phyloP scores from a whole-genome alignment of 2,113 vertebrate species.

The Callithrix jacchus region DNA sequence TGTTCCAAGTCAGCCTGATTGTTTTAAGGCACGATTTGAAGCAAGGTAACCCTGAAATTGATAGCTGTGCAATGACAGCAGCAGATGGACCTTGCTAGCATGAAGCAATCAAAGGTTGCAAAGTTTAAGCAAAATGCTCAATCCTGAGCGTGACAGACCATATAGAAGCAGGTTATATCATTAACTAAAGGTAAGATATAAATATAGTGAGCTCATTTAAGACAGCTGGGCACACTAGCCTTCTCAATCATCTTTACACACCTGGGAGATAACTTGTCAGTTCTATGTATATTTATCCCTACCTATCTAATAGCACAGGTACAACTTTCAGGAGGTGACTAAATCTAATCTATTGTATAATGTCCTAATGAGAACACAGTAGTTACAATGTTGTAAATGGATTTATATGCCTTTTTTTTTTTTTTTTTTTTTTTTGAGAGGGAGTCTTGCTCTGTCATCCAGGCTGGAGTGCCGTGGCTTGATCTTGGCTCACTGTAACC shows the following conservation, averaged over 20 bases:
- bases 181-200: conserved; percentile 56
- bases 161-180: conserved; percentile 41
- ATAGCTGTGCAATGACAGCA: conserved; percentile 54
- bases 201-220: conserved; percentile 3
- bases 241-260: neutral
- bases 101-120: conserved; percentile 51
- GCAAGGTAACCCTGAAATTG: neutral
- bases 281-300: neutral
- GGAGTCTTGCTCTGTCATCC: too few relatives aligned
- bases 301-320: neutral
- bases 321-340: neutral
- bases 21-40: neutral
- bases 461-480: too few relatives aligned
- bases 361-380: neutral
- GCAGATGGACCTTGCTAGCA: conserved; percentile 46
- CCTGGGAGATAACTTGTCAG: neutral
- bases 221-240: neutral
- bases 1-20: neutral
- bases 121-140: conserved; percentile 48
- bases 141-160: conserved; percentile 58
- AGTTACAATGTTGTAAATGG: neutral
- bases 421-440: too few relatives aligned
- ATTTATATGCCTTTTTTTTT: neutral
- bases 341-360: neutral
- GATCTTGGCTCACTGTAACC: too few relatives aligned